Evolutionary conservation across 2,797 vertebrate species (phyloP).

Genomic region (Peromyscus melanophrys): DNA sequence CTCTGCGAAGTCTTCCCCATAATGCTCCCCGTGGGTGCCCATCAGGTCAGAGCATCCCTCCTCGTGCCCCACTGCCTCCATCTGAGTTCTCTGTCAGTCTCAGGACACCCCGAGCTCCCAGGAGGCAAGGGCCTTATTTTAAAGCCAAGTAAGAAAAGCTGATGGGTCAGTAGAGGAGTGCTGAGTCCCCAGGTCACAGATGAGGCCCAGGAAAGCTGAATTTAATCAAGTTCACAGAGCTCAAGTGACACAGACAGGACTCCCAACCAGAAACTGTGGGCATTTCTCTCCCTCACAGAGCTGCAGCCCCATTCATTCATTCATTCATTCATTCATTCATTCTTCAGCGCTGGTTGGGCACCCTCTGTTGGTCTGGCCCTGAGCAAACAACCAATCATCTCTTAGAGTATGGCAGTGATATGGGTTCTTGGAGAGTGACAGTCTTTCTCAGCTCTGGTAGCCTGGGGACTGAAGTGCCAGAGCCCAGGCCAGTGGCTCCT

Average conservation of each 20-base stretch:
- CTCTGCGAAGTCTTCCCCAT: not conserved
- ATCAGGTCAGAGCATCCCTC: not conserved
- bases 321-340: not conserved
- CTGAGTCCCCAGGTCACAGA: not conserved
- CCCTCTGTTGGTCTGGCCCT: slow-evolving; percentile 39
- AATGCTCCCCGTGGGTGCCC: not conserved
- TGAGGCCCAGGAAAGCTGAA: not conserved
- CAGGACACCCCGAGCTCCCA: not conserved
- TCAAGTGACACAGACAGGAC: not conserved
- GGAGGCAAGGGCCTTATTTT: not conserved
- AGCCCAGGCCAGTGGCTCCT: not conserved
- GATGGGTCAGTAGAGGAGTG: not conserved
- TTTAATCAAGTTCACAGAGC: not conserved
- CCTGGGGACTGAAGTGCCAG: not conserved
- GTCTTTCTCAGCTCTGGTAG: not conserved
- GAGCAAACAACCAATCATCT: not conserved
- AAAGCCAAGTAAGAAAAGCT: not conserved
- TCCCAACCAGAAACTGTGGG: not conserved
- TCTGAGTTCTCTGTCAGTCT: not conserved
- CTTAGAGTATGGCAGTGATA: accelerated
- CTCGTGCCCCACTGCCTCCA: too few species aligned
- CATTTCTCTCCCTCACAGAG: not conserved
- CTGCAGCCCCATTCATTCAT: not conserved
- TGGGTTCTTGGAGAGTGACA: not conserved
- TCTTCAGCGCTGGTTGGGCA: not conserved